Base-by-base conservation (phyloP, 2,113 vertebrate genomes). In the Plestiodon gilberti region DNA sequence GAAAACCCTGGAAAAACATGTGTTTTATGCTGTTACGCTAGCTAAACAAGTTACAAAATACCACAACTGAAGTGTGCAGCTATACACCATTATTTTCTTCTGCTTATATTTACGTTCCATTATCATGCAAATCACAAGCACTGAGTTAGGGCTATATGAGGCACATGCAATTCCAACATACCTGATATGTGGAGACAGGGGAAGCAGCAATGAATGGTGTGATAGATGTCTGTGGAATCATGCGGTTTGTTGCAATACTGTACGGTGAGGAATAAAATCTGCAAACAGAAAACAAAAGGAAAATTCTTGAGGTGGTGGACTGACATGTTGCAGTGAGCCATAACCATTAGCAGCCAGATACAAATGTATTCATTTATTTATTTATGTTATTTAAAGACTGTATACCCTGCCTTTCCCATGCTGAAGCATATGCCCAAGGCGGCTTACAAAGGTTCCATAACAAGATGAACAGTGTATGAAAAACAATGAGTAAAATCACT, bases 261-360 rank as follows among this genome's bases (percentile, higher is more conserved):
- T 99, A 99, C 95, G 98, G 98, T 96, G 98, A 98, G 93, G 98
- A 98, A 97, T 99, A 99, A 97, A 99, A 99, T 97, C 98, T 99
- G 97, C 92, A 90, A 95, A 93, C 90, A 96, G 96, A 86, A 94
- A 96, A 96, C 88, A 97, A 93, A 93, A 93, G 90, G 86, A 7
- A 94, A 88, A 91, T 91, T 93, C 90, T 93, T 95, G 89, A 95
- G 89, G 86, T 82, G 83, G 88, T 90, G 7, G 2, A 78, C 62
- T 89, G 89, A 91, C 89, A 79, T 78, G 73, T 23, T 62, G 92
- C 71, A 69, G 81, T 77, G 89, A 83, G 88, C 84, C 82, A 90
- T 90, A 57, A 10, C 55, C 55, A 57, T 17, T 57, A 15, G 17
- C 55, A 57, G 43, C 43, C 43, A 48, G 43, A 48, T n/a, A n/a